These are phyloP conservation scores for Penaeus vannamei DNA, from an alignment of 1,140 invertebrate species.

Conservation along the genomic window DNA sequence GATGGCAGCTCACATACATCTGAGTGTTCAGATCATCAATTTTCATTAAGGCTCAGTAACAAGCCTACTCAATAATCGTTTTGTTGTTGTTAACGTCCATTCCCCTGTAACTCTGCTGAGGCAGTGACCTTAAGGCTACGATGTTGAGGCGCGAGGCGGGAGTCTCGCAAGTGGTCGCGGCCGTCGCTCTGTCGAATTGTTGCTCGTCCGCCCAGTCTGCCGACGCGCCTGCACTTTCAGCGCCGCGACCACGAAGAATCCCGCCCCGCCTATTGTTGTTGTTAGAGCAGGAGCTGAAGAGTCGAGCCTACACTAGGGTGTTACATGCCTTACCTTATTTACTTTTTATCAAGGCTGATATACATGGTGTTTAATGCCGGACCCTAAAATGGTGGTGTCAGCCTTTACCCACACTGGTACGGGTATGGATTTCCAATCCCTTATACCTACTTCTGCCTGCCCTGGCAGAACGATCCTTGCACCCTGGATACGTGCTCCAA, in stretches of 20 bases:
- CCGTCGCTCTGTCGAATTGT: neutral
- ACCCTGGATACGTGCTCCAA: too few relatives aligned
- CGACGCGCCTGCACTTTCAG: neutral
- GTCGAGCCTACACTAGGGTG: constrained; percentile 63
- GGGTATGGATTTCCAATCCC: too few relatives aligned
- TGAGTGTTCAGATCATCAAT: neutral
- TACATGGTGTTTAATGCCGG: too few relatives aligned
- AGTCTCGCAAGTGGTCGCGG: constrained; percentile 1
- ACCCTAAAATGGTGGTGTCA: too few relatives aligned
- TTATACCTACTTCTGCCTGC: too few relatives aligned
- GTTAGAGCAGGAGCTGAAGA: constrained; percentile 55
- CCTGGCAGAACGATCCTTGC: too few relatives aligned
- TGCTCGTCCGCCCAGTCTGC: neutral
- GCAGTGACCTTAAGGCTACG: constrained; percentile 60
- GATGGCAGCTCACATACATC: constrained; percentile 35
- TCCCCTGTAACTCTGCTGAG: constrained; percentile 52
- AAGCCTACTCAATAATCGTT: too few relatives aligned
- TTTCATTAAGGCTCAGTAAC: neutral
- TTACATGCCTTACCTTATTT: constrained; percentile 64
- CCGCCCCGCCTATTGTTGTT: constrained; percentile 42
- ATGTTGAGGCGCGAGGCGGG: constrained; percentile 45
- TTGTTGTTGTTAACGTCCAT: neutral
- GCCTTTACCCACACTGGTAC: too few relatives aligned
- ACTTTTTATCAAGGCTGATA: neutral
- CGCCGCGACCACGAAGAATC: constrained; percentile 31